phyloP scores from a whole-genome alignment of 2,797 vertebrate species.

The Amphiprion clarkii region DNA sequence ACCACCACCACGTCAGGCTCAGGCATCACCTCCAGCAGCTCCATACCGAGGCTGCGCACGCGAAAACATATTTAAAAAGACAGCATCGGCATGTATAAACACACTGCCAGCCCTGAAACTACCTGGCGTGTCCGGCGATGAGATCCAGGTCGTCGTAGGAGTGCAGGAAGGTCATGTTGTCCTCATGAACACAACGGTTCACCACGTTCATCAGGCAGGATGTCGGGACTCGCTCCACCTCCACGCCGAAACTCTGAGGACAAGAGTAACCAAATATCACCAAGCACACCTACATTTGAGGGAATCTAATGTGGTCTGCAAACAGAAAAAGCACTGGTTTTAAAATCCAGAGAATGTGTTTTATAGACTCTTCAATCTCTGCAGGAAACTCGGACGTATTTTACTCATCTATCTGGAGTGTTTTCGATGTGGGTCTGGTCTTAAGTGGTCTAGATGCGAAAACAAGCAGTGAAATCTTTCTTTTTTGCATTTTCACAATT shows the following conservation, averaged over 20 bases:
- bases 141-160: slow-evolving; percentile 85
- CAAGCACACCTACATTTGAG: too few relatives aligned
- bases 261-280: background rate
- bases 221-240: slow-evolving; percentile 83
- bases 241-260: slow-evolving; percentile 83
- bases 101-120: background rate
- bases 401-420: too few relatives aligned
- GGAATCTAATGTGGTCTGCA: too few relatives aligned
- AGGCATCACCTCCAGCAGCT: slow-evolving; percentile 81
- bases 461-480: too few relatives aligned
- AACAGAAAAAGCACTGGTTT: too few relatives aligned
- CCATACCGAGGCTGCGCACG: slow-evolving; percentile 79
- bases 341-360: too few relatives aligned
- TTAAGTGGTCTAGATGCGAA: too few relatives aligned
- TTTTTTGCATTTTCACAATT: too few relatives aligned
- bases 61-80: background rate
- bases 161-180: slow-evolving; percentile 85
- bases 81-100: background rate
- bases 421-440: too few relatives aligned
- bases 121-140: slow-evolving; percentile 87
- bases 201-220: slow-evolving; percentile 78
- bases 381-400: too few relatives aligned
- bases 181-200: slow-evolving; percentile 80
- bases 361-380: too few relatives aligned
- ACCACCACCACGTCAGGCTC: slow-evolving; percentile 85